A percentile compares a stretch with the other conserved stretches of the same genome.
phyloP scores from a whole-genome alignment of 2,113 vertebrate genomes.

The Rhynchomys soricoides region DNA sequence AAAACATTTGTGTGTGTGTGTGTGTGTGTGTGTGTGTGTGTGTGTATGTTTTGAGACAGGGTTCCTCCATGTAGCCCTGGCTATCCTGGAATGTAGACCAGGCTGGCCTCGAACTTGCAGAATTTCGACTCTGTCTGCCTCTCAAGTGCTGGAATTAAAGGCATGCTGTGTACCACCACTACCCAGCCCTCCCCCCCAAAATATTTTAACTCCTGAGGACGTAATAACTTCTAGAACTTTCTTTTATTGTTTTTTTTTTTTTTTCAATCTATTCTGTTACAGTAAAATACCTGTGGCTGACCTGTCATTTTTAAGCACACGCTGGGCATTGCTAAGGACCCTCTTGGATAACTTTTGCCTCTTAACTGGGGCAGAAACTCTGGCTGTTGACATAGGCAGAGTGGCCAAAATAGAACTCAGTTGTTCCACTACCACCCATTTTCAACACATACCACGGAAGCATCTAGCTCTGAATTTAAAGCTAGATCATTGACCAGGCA shows the following conservation, averaged over 20 bases:
- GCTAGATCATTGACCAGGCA: not conserved
- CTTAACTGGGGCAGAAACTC: slow-evolving; percentile 43
- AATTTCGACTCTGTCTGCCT: no score
- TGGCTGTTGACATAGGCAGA: not conserved
- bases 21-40: no score
- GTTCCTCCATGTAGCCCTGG: no score
- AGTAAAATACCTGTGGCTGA: slow-evolving; percentile 8
- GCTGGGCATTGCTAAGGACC: not conserved
- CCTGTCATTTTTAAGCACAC: not conserved
- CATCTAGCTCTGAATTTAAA: not conserved
- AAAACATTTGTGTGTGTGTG: not conserved
- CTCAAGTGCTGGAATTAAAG: no score
- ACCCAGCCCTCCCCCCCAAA: not conserved
- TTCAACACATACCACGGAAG: not conserved
- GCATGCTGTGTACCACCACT: no score
- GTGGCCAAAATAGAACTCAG: slow-evolving; percentile 2
- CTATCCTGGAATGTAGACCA: no score
- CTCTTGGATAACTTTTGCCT: slow-evolving; percentile 46
- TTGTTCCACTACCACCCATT: not conserved
- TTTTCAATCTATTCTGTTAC: slow-evolving; percentile 26
- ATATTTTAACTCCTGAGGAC: slow-evolving; percentile 52
- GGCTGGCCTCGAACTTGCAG: no score
- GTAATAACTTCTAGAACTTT: not conserved
- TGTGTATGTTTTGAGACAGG: no score
- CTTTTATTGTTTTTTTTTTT: not conserved